phyloP scores from a whole-genome alignment of 2,888 invertebrate genomes.

The Pimpla rufipes region DNA sequence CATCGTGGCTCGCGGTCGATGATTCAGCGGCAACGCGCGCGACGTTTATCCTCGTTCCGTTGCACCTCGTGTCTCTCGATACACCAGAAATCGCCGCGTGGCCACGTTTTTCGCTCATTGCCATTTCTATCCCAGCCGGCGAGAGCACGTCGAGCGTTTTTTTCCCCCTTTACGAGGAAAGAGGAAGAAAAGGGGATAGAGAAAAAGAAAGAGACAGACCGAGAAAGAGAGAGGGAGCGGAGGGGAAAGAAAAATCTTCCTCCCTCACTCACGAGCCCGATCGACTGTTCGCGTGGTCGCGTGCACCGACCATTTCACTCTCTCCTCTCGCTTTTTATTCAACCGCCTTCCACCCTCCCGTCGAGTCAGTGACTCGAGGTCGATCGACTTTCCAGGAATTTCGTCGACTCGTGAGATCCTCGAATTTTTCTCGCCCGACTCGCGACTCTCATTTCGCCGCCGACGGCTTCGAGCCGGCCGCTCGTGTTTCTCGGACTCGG shows the following conservation, averaged over 20 bases:
- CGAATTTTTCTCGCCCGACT: background rate
- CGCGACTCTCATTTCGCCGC: background rate
- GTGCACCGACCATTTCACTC: conserved; percentile 49
- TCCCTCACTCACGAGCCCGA: background rate
- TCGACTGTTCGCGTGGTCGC: conserved; percentile 12
- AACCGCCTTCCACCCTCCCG: background rate
- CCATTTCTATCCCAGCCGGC: conserved; percentile 51
- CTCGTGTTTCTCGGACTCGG: too few relatives aligned
- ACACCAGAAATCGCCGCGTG: conserved; percentile 48
- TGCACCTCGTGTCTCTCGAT: conserved; percentile 18
- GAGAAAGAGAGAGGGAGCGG: background rate
- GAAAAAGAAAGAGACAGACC: background rate
- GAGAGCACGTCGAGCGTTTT: background rate
- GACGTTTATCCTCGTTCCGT: conserved; percentile 28
- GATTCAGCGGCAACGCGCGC: conserved; percentile 8
- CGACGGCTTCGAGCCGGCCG: too few relatives aligned
- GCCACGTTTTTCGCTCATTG: conserved; percentile 31
- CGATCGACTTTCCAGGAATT: background rate
- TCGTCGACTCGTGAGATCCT: background rate
- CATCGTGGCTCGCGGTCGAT: conserved; percentile 14
- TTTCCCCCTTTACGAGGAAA: background rate
- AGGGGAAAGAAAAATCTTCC: background rate
- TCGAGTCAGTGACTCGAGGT: background rate
- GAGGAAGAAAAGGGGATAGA: too few relatives aligned
- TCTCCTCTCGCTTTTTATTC: conserved; percentile 20